Percentiles rank a stretch among this genome's conserved stretches.
Evolutionary conservation across 2,888 invertebrate genomes (phyloP).

Genomic region (Thymelicus lineola): DNA sequence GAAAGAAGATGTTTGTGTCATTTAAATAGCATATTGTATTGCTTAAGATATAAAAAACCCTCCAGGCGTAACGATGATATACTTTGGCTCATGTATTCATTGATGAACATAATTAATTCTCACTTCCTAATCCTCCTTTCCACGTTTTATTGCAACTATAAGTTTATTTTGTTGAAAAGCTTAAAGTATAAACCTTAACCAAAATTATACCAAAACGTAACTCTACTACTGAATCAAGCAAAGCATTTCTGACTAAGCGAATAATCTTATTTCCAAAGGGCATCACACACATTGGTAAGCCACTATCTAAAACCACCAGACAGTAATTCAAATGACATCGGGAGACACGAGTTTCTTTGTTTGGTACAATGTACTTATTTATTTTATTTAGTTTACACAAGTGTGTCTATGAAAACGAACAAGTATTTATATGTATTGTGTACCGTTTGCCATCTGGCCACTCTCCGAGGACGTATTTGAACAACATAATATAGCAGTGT

Average conservation of each 20-base stretch:
- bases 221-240: neutral
- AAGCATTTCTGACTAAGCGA: neutral
- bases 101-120: too few species aligned
- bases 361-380: conserved; percentile 30
- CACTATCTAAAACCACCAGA: conserved; percentile 10
- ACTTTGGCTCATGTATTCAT: too few species aligned
- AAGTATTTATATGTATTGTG: conserved; percentile 28
- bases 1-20: too few species aligned
- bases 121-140: too few species aligned
- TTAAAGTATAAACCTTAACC: neutral
- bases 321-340: conserved; percentile 12
- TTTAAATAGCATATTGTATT: too few species aligned
- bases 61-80: too few species aligned
- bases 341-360: conserved; percentile 14
- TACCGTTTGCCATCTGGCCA: conserved; percentile 37
- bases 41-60: too few species aligned
- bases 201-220: neutral
- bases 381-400: conserved; percentile 36
- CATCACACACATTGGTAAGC: neutral
- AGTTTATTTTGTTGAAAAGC: too few species aligned
- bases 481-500: conserved; percentile 22
- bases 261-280: neutral
- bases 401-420: conserved; percentile 33
- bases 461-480: conserved; percentile 33
- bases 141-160: too few species aligned